phyloP scores from a whole-genome alignment of 2,113 vertebrate species.

The Promerops cafer region DNA sequence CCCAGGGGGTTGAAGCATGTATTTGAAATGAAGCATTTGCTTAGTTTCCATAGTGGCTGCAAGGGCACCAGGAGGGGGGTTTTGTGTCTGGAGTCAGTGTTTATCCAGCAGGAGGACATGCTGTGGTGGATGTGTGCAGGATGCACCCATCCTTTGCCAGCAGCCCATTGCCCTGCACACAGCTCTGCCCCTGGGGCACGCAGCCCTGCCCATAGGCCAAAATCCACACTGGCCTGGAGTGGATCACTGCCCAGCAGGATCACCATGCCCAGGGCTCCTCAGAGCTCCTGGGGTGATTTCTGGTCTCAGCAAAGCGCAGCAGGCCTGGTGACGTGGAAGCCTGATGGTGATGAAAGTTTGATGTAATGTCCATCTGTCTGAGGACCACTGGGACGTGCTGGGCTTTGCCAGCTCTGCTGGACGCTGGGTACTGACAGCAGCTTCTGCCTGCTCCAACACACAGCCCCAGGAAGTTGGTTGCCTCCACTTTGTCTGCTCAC shows the following conservation, averaged over 20 bases:
- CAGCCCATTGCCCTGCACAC: fast-evolving
- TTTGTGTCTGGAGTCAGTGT: fast-evolving
- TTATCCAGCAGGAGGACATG: not conserved
- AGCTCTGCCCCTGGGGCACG: fast-evolving
- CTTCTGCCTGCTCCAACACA: not conserved
- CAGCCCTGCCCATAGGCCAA: not conserved
- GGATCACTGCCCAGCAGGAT: not conserved
- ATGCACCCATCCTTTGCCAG: not conserved
- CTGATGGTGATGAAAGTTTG: not conserved
- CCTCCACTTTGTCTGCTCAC: not conserved
- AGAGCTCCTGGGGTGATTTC: not conserved
- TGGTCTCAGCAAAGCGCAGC: not conserved
- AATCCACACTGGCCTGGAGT: fast-evolving
- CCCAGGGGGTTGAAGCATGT: not conserved
- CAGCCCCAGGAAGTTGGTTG: not conserved
- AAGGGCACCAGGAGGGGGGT: not conserved
- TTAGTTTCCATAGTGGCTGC: not conserved
- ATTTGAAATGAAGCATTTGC: not conserved
- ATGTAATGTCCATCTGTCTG: fast-evolving
- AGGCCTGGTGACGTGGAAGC: not conserved
- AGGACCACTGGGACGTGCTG: fast-evolving
- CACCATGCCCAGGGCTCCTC: fast-evolving
- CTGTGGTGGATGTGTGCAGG: fast-evolving
- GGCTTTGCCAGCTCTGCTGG: not conserved
- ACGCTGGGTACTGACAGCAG: not conserved